These are phyloP conservation scores for Corythucha ciliata DNA, from an alignment of 2,888 invertebrate species.

Conservation along the genomic window DNA sequence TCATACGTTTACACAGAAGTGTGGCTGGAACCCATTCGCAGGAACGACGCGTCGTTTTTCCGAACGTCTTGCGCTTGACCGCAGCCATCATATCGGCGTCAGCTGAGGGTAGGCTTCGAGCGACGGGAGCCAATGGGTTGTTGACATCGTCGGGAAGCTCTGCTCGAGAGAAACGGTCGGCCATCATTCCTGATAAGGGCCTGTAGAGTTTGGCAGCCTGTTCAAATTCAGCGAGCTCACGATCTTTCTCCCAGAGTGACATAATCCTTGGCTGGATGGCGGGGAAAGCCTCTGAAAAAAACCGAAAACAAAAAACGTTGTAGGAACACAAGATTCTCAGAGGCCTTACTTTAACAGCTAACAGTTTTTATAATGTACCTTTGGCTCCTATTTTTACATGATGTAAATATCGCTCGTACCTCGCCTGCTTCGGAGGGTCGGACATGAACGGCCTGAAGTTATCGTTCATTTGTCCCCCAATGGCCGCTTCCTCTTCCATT, in stretches of 20 bases:
- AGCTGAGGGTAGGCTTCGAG: neutral
- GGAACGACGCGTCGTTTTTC: conserved; percentile 58
- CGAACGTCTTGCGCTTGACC: conserved; percentile 66
- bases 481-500: no score
- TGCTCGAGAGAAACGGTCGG: conserved; percentile 56
- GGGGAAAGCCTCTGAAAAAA: conserved; percentile 38
- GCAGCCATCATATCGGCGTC: conserved; percentile 45
- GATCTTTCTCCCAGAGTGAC: conserved; percentile 72
- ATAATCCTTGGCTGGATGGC: conserved; percentile 45
- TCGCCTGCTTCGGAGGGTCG: conserved; percentile 62
- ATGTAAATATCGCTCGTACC: conserved; percentile 60
- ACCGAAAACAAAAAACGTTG: no score
- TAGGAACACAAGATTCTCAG: no score
- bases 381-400: conserved; percentile 45
- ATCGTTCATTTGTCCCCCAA: no score
- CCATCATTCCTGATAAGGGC: conserved; percentile 47
- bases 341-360: no score
- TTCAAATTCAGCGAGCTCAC: conserved; percentile 69
- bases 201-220: conserved; percentile 62
- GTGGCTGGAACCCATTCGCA: conserved; percentile 72
- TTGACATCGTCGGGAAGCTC: conserved; percentile 43
- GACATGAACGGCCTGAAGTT: conserved; percentile 58
- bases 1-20: conserved; percentile 82
- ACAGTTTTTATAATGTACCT: no score
- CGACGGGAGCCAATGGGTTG: conserved; percentile 40